phyloP scores from a whole-genome alignment of 2,797 vertebrate species.

The Furcifer pardalis region DNA sequence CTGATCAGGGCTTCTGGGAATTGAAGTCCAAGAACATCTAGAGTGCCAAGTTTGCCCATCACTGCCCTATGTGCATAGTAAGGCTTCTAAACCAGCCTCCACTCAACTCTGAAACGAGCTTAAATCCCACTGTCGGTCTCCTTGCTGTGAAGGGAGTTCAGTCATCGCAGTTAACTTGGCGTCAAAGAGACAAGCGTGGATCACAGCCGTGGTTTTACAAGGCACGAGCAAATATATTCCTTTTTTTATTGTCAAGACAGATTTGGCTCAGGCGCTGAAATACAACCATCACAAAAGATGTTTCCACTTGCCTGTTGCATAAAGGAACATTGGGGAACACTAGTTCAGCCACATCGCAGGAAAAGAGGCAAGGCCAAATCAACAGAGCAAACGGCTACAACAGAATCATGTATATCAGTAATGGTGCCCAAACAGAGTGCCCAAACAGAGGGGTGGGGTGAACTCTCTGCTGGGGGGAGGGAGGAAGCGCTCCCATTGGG shows the following conservation, averaged over 20 bases:
- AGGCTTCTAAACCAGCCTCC: neutral
- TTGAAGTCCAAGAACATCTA: no score
- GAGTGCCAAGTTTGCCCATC: no score
- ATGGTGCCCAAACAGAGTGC: no score
- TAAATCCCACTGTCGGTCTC: neutral
- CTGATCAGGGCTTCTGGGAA: no score
- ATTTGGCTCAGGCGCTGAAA: constrained; percentile 70
- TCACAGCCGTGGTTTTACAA: constrained; percentile 63
- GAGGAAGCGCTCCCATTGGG: no score
- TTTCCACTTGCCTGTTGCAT: constrained; percentile 57
- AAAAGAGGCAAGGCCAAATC: neutral
- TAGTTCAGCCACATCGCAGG: neutral
- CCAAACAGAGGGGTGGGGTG: no score
- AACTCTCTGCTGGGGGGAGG: no score
- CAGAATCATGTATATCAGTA: no score
- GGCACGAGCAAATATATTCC: constrained; percentile 71
- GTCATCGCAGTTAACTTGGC: constrained; percentile 46
- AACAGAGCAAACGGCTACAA: neutral
- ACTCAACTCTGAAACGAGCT: no score
- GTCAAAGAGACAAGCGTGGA: constrained; percentile 61
- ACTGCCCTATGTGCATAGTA: neutral
- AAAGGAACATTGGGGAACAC: constrained; percentile 43
- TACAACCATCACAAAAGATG: constrained; percentile 64
- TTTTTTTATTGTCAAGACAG: constrained; percentile 72
- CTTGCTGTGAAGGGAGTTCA: neutral